Percentiles rank a stretch among this genome's conserved stretches.
Evolutionary conservation across 2,797 vertebrate species (phyloP).

Genomic region (Enteromius fasciolatus): DNA sequence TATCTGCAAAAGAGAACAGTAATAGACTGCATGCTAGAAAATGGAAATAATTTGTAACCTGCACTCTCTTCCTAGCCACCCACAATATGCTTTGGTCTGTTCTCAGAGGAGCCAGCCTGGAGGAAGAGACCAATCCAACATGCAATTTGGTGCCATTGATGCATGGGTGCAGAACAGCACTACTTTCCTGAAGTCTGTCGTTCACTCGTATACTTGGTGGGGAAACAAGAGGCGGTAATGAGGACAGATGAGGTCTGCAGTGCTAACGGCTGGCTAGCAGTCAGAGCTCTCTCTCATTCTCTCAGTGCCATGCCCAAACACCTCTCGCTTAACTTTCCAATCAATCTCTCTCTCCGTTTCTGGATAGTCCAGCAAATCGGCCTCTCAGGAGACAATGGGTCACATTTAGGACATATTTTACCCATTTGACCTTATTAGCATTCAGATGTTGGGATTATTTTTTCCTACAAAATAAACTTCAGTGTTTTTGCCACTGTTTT

Average conservation of each 20-base stretch:
- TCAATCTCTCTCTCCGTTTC: slow-evolving; percentile 33
- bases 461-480: neutral
- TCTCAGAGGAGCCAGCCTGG: slow-evolving; percentile 62
- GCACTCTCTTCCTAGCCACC: neutral
- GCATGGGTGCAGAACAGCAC: slow-evolving; percentile 74
- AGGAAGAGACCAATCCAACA: slow-evolving; percentile 72
- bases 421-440: slow-evolving; percentile 20
- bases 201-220: slow-evolving; percentile 62
- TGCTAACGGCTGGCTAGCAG: slow-evolving; percentile 52
- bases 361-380: slow-evolving; percentile 9
- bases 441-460: neutral
- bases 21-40: slow-evolving; percentile 19
- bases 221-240: slow-evolving; percentile 65
- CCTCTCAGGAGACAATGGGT: slow-evolving; percentile 26
- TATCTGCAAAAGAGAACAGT: slow-evolving; percentile 20
- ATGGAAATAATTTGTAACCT: slow-evolving; percentile 3
- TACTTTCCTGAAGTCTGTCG: slow-evolving; percentile 67
- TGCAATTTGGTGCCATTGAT: slow-evolving; percentile 74
- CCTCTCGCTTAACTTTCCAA: slow-evolving; percentile 39
- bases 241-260: slow-evolving; percentile 63
- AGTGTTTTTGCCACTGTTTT: slow-evolving; percentile 19
- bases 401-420: slow-evolving; percentile 18
- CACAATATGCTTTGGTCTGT: slow-evolving; percentile 49
- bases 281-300: slow-evolving; percentile 29
- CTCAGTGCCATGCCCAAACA: slow-evolving; percentile 41